phyloP scores from a whole-genome alignment of 2,797 vertebrate genomes.

The Thripadectes ignobilis region DNA sequence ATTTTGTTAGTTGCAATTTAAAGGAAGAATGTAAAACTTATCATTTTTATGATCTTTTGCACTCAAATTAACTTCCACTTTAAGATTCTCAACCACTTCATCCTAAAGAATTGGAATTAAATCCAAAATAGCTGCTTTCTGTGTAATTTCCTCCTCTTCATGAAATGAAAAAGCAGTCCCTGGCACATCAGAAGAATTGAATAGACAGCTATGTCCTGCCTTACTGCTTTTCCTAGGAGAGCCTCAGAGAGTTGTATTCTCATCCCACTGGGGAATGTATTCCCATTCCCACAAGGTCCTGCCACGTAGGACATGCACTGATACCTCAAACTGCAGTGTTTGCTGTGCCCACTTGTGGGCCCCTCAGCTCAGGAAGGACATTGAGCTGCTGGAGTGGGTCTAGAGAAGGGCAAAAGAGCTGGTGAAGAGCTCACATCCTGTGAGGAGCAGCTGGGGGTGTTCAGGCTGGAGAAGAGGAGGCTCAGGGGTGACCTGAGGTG shows the following conservation, averaged over 20 bases:
- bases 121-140: conserved; percentile 26
- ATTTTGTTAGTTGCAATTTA: conserved; percentile 56
- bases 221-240: not conserved
- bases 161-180: not conserved
- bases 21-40: conserved; percentile 35
- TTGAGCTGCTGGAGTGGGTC: not conserved
- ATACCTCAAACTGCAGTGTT: not conserved
- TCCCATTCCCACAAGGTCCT: not conserved
- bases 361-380: not conserved
- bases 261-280: not conserved
- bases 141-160: conserved; percentile 28
- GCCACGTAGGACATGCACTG: not conserved
- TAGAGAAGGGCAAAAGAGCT: not conserved
- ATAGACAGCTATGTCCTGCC: not conserved
- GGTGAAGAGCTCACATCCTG: not conserved
- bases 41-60: conserved; percentile 53
- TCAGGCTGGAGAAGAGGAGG: not conserved
- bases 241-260: not conserved
- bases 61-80: conserved; percentile 57
- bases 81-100: conserved; percentile 30
- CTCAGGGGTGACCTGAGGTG: not conserved
- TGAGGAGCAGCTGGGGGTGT: not conserved
- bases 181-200: not conserved
- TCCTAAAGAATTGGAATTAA: conserved; percentile 23
- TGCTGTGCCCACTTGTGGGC: not conserved